Percentiles rank a stretch among this genome's conserved stretches.
These are phyloP conservation scores for Rhynchophorus ferrugineus DNA, from an alignment of 1,140 invertebrate genomes.

Conservation along the genomic window DNA sequence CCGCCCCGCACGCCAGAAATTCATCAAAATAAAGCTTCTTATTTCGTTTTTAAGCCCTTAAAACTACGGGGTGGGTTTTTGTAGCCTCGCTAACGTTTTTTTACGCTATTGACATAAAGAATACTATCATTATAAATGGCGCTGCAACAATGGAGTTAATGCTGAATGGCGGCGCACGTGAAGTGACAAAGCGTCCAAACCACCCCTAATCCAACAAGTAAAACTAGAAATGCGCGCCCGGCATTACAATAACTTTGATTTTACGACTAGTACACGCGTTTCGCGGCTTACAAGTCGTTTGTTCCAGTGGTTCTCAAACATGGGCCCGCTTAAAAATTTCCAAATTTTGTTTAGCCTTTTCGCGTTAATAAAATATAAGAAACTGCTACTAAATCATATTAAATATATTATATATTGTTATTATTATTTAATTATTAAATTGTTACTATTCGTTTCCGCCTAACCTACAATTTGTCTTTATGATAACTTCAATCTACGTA, in stretches of 20 bases:
- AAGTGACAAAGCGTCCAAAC: conserved; percentile 36
- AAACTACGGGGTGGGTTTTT: conserved; percentile 22
- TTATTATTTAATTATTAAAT: too few relatives aligned
- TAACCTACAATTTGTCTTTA: too few relatives aligned
- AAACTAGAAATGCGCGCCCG: conserved; percentile 35
- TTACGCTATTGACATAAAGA: conserved; percentile 29
- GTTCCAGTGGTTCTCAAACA: conserved; percentile 9
- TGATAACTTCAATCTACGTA: too few relatives aligned
- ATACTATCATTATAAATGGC: conserved; percentile 35
- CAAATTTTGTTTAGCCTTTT: too few relatives aligned
- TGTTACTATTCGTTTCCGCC: too few relatives aligned
- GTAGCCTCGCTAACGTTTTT: conserved; percentile 28
- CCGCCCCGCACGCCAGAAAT: too few relatives aligned
- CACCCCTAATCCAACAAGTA: conserved; percentile 39
- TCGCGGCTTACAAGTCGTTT: conserved; percentile 16
- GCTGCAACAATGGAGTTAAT: conserved; percentile 26
- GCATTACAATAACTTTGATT: conserved; percentile 19
- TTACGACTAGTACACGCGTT: conserved; percentile 32
- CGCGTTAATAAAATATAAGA: too few relatives aligned
- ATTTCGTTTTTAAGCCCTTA: conserved; percentile 9
- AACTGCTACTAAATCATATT: too few relatives aligned
- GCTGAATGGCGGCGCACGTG: conserved; percentile 33
- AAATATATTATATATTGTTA: too few relatives aligned
- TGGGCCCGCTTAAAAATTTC: too few relatives aligned
- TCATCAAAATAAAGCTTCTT: conserved; percentile 1